These are phyloP conservation scores for Trachythela sp. DNA, from an alignment of 64 coral and sea anemone genomes.

Conservation along the genomic window DNA sequence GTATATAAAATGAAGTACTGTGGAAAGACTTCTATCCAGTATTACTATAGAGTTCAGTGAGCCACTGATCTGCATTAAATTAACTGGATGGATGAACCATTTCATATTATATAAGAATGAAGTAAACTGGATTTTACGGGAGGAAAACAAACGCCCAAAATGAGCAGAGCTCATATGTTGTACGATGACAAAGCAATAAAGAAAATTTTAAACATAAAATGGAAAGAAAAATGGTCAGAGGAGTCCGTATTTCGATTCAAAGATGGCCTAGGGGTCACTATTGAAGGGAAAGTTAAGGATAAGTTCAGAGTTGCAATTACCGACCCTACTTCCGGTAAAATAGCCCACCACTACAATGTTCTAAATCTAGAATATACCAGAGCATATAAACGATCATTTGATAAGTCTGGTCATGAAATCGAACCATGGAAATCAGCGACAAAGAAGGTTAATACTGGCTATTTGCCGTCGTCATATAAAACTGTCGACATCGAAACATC, in stretches of 20 bases:
- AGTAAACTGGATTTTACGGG: too few relatives aligned
- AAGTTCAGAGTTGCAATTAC: neutral
- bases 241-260: neutral
- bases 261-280: neutral
- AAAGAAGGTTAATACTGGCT: slow-evolving; percentile 6
- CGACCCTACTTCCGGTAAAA: neutral
- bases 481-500: neutral
- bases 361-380: neutral
- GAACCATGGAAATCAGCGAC: slow-evolving; percentile 2
- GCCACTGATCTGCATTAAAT: too few relatives aligned
- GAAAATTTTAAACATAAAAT: neutral
- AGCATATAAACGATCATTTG: slow-evolving; percentile 7
- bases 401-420: neutral
- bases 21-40: too few relatives aligned
- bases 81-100: too few relatives aligned
- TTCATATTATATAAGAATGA: too few relatives aligned
- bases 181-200: neutral
- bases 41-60: too few relatives aligned
- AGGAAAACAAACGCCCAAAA: too few relatives aligned
- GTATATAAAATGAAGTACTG: too few relatives aligned
- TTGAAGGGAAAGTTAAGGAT: neutral
- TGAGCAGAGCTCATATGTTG: neutral
- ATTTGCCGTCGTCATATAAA: neutral
- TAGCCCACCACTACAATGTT: neutral
- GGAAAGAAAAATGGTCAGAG: neutral